Percentiles rank a stretch among this genome's conserved stretches.
Evolutionary conservation across 2,797 vertebrate species (phyloP).

Genomic region (Sebastes itinus): DNA sequence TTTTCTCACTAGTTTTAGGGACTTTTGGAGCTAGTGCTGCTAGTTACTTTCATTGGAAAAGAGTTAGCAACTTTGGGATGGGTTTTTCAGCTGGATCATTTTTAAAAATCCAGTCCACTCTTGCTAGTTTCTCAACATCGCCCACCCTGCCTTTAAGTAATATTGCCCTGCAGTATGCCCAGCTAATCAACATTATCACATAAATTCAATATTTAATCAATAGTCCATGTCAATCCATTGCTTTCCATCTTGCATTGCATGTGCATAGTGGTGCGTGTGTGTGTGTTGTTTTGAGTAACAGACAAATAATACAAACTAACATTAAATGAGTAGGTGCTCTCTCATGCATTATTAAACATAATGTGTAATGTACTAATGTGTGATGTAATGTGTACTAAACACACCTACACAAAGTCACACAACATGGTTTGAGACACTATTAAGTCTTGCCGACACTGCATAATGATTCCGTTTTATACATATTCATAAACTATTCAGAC

Average conservation of each 20-base stretch:
- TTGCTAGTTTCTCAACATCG: no score
- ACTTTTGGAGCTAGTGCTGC: no score
- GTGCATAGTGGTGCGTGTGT: not conserved
- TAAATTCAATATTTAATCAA: no score
- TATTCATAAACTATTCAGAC: slow-evolving; percentile 36
- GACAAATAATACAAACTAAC: not conserved
- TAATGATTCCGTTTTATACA: slow-evolving; percentile 16
- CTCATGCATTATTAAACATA: not conserved
- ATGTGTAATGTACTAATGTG: not conserved
- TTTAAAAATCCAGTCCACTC: no score
- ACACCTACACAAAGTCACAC: not conserved
- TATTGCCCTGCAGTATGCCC: no score
- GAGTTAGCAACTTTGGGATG: no score
- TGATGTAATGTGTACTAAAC: not conserved
- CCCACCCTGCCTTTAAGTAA: not conserved
- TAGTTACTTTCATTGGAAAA: no score
- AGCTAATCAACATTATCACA: no score
- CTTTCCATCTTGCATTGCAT: no score
- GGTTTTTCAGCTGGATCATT: no score
- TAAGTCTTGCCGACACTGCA: not conserved
- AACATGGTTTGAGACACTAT: not conserved
- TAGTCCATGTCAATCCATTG: no score
- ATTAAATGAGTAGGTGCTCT: not conserved
- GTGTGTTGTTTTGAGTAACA: not conserved
- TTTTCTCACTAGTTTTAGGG: no score